Percentiles rank a stretch among this genome's conserved stretches.
Evolutionary conservation across 1,140 invertebrate genomes (phyloP).

Genomic region (Diuraphis noxia): DNA sequence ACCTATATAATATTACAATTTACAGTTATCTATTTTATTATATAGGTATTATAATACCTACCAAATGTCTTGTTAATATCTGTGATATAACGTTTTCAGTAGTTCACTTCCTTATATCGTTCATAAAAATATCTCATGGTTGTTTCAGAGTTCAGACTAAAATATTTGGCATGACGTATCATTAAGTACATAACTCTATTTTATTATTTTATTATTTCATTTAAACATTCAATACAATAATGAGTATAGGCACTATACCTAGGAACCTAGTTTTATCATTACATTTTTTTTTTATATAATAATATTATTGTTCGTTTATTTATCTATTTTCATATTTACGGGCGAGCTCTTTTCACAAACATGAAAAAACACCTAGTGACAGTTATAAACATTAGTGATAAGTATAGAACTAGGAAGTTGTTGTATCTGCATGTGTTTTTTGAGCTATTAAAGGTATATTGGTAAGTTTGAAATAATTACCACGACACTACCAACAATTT

Average conservation of each 20-base stretch:
- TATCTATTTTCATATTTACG: too few relatives aligned
- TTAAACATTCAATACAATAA: not conserved
- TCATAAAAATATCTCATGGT: not conserved
- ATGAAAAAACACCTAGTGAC: too few relatives aligned
- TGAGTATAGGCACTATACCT: too few relatives aligned
- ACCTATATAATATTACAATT: not conserved
- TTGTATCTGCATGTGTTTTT: too few relatives aligned
- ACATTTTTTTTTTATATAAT: too few relatives aligned
- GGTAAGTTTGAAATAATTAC: too few relatives aligned
- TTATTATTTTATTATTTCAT: not conserved
- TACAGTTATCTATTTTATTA: not conserved
- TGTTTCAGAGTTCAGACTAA: not conserved
- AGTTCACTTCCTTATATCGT: not conserved
- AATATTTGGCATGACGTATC: not conserved
- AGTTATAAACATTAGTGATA: too few relatives aligned
- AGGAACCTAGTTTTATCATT: not conserved
- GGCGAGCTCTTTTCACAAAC: too few relatives aligned
- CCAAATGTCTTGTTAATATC: not conserved
- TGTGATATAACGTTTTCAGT: not conserved
- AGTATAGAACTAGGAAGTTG: too few relatives aligned
- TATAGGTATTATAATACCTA: not conserved
- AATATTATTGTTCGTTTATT: too few relatives aligned
- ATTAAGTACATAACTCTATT: not conserved
- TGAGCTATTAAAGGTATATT: too few relatives aligned
- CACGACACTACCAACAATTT: too few relatives aligned